A percentile compares a stretch with the other conserved stretches of the same genome.
Evolutionary conservation across 2,888 invertebrate species (phyloP).

Genomic region (Drosophila tripunctata): DNA sequence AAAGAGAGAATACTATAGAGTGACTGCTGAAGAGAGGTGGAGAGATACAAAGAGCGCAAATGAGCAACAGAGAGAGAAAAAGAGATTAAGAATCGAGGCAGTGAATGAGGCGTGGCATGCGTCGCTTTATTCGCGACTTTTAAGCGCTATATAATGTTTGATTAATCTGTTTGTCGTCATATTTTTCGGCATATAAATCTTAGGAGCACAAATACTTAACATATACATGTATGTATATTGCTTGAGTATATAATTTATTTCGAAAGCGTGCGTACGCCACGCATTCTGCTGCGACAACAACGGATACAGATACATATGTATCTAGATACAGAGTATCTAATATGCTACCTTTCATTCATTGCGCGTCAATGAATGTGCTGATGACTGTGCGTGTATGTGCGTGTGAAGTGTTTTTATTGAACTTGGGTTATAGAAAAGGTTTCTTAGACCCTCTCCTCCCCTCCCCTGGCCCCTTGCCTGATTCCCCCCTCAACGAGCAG

Average conservation of each 20-base stretch:
- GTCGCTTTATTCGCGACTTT: constrained; percentile 45
- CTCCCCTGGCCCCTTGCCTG: background rate
- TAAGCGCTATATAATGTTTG: constrained; percentile 29
- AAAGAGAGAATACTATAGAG: constrained; percentile 1
- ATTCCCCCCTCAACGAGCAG: constrained; percentile 34
- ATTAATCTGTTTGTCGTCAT: constrained; percentile 55
- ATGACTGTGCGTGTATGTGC: background rate
- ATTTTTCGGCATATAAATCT: constrained; percentile 68
- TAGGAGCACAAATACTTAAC: constrained; percentile 26
- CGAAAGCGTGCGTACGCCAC: constrained; percentile 74
- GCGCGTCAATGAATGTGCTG: constrained; percentile 31
- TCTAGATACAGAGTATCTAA: constrained; percentile 31
- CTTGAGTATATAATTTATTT: constrained; percentile 65
- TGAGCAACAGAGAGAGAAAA: background rate
- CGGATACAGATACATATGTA: constrained; percentile 11
- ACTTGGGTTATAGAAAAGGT: constrained; percentile 17
- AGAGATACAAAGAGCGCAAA: background rate
- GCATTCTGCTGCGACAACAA: constrained; percentile 45
- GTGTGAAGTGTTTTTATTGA: constrained; percentile 25
- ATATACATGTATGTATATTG: background rate
- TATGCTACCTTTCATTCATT: constrained; percentile 44
- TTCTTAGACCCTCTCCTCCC: background rate
- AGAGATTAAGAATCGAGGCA: constrained; percentile 20
- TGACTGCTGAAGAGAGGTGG: constrained; percentile 6
- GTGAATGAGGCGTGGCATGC: constrained; percentile 32